Evolutionary conservation across 2,113 vertebrate species (phyloP).

Genomic region (Thunnus thynnus): DNA sequence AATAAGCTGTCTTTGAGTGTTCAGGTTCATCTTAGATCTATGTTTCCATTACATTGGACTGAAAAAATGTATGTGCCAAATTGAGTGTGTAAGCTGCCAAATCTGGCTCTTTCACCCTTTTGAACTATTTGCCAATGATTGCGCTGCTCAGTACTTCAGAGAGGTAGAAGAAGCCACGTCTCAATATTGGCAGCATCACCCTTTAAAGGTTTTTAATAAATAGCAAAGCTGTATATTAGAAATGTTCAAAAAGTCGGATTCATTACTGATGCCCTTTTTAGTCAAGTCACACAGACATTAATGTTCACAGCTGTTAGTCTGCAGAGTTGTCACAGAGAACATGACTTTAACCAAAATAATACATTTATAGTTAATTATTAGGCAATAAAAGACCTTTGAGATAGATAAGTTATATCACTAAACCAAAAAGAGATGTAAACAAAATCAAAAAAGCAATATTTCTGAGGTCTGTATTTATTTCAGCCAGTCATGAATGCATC

Average conservation of each 20-base stretch:
- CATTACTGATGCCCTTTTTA: slow-evolving; percentile 17
- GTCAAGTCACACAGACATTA: not conserved
- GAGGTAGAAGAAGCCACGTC: slow-evolving; percentile 16
- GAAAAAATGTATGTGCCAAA: slow-evolving; percentile 45
- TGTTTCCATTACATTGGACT: slow-evolving; percentile 36
- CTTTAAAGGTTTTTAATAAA: slow-evolving; percentile 40
- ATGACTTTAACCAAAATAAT: slow-evolving; percentile 26
- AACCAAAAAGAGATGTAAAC: not conserved
- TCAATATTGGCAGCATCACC: slow-evolving; percentile 28
- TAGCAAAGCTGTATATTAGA: not conserved
- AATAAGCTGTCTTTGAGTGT: slow-evolving; percentile 27
- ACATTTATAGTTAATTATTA: slow-evolving; percentile 29
- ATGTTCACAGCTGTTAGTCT: slow-evolving; percentile 15
- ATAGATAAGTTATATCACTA: not conserved
- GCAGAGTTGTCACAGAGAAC: slow-evolving; percentile 21
- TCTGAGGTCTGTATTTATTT: not conserved
- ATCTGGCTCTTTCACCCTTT: slow-evolving; percentile 53
- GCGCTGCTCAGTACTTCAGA: slow-evolving; percentile 38
- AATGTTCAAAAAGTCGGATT: slow-evolving; percentile 2
- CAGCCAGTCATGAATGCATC: not conserved
- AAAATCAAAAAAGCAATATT: not conserved
- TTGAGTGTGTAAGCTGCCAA: slow-evolving; percentile 50
- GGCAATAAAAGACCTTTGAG: slow-evolving; percentile 21
- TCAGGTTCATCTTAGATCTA: slow-evolving; percentile 36
- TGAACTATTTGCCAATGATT: slow-evolving; percentile 67